Evolutionary conservation across 2,888 invertebrate genomes (phyloP), one percentile per base, ranked within the genome.

Genomic region (Nipponacmea schrenckii): DNA sequence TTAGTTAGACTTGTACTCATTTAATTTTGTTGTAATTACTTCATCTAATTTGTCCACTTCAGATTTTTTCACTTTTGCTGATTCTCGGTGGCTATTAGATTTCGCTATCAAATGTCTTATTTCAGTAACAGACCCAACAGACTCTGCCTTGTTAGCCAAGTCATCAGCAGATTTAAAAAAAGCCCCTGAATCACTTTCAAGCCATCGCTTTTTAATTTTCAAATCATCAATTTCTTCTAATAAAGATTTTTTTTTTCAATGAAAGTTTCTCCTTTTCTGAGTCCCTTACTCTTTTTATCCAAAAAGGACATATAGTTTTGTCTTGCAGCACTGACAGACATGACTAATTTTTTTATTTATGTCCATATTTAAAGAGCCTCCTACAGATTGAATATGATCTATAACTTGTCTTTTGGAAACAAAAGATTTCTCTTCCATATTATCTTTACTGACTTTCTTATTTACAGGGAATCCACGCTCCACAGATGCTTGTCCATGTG

Each of bases 391-490:
- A 56, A 26, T 45, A 70, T 73, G 64, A 65, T 79, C 79, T 69
- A 73, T 73, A 14, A 78, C 68, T 2, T 75, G 14, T 44, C 77
- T 64, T 56, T 80, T n/a, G 20, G 79, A 76, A 46, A 77, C 68
- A 26, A 82, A n/a, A 48, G 72, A 69, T 27, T 74, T 64, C 63
- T 76, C 69, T 20, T 69, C 62, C 56, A 80, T 8, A 39, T 72
- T 70, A 10, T 67, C 45, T 14, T 56, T 56, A 20, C 48, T 56
- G 2, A 68, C 63, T 31, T 67, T 50, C 56, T 67, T 69, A 20
- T 71, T 71, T 7, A 71, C 63, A 26, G 70, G 70, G 24, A 70
- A 70, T 15, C 70, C 70, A 3, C 70, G 20, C n/a, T 70, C 73
- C 5, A 71, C 74, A 62, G 71, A 70, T n/a, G n/a, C n/a, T 67